These are phyloP conservation scores for Thryonomys swinderianus DNA, from an alignment of 2,113 vertebrate species.

Conservation along the genomic window DNA sequence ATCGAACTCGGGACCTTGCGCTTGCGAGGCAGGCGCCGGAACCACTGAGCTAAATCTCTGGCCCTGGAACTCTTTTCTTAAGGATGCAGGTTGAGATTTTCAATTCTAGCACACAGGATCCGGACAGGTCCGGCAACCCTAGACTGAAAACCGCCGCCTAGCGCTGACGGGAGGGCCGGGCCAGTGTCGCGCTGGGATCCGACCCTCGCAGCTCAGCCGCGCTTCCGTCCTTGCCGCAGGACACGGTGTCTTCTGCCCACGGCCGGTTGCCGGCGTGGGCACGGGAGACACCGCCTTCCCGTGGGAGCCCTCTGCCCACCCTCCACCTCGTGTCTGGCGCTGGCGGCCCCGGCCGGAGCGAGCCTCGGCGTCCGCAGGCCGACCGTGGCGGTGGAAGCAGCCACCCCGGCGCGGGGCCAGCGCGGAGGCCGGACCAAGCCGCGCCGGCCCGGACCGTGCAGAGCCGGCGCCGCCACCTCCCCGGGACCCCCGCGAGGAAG, in stretches of 20 bases:
- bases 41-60: too few species aligned
- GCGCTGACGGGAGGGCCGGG: background rate
- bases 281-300: background rate
- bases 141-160: background rate
- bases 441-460: background rate
- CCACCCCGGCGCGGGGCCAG: too few species aligned
- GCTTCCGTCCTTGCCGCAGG: background rate
- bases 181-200: background rate
- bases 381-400: background rate
- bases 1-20: too few species aligned
- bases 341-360: background rate
- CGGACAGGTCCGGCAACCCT: background rate
- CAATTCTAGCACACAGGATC: background rate
- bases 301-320: background rate
- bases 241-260: background rate
- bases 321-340: background rate
- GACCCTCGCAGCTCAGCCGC: background rate
- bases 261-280: background rate
- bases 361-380: background rate
- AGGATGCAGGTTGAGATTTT: background rate
- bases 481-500: background rate
- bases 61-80: background rate
- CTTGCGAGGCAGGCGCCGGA: too few species aligned
- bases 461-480: background rate
- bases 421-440: background rate